Evolutionary conservation across 2,797 vertebrate species (phyloP).

Genomic region (Carduelis carduelis): DNA sequence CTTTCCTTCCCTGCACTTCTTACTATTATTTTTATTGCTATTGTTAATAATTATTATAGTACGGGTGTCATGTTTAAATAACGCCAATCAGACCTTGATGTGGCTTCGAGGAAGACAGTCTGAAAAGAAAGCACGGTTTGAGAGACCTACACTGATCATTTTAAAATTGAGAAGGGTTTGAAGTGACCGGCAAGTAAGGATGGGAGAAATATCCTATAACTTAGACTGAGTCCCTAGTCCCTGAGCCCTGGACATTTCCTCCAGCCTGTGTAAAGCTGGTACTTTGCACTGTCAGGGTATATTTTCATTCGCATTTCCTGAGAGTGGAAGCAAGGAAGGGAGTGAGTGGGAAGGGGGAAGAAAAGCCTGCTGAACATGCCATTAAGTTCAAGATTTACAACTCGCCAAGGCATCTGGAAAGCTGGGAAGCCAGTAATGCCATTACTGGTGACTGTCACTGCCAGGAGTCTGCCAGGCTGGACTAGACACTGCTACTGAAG

Average conservation of each 20-base stretch:
- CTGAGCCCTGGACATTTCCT: constrained; percentile 28
- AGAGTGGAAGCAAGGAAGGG: neutral
- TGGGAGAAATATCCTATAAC: neutral
- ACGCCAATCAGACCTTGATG: constrained; percentile 33
- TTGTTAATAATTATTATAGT: neutral
- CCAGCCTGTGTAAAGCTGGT: constrained; percentile 13
- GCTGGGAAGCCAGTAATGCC: constrained; percentile 62
- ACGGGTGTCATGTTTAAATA: neutral
- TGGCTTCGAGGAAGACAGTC: constrained; percentile 44
- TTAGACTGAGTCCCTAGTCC: neutral
- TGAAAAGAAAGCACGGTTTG: constrained; percentile 21
- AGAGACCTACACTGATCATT: neutral
- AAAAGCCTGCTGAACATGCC: constrained; percentile 60
- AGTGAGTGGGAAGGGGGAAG: neutral
- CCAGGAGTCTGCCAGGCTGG: constrained; percentile 8
- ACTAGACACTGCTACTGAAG: constrained; percentile 50
- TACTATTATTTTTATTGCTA: constrained; percentile 26
- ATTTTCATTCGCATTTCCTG: constrained; percentile 41
- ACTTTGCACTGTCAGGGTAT: constrained; percentile 37
- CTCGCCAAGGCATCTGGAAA: constrained; percentile 68
- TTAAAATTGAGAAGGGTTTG: neutral
- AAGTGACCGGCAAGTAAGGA: neutral
- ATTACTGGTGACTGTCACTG: constrained; percentile 61
- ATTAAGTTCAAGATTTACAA: constrained; percentile 79
- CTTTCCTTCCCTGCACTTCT: neutral